Evolutionary conservation across 1,140 invertebrate genomes (phyloP).

Genomic region (Drosophila ogumai): DNA sequence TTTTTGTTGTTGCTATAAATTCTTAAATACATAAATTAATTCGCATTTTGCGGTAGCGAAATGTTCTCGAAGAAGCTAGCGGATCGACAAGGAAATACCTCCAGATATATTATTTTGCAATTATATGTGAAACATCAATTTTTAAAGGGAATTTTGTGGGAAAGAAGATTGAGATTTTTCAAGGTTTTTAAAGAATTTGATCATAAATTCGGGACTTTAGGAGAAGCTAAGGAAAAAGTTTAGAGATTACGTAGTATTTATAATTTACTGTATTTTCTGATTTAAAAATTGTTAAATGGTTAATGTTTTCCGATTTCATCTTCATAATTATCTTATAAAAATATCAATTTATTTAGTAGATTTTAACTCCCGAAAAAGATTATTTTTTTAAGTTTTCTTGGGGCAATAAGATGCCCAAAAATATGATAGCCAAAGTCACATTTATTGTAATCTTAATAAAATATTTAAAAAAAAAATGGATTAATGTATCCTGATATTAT

Average conservation of each 20-base stretch:
- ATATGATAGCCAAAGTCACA: neutral
- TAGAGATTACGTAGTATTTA: neutral
- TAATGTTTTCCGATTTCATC: neutral
- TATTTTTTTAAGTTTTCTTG: neutral
- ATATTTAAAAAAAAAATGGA: too few species aligned
- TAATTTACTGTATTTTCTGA: rapidly evolving
- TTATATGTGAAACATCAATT: neutral
- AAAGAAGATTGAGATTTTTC: neutral
- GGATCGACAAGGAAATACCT: constrained; percentile 41
- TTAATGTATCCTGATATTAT: too few species aligned
- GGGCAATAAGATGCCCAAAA: neutral
- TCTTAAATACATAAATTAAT: constrained; percentile 77
- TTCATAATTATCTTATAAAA: neutral
- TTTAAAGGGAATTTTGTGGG: neutral
- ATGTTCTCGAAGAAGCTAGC: constrained; percentile 11
- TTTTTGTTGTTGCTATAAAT: constrained; percentile 43
- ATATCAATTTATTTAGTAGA: neutral
- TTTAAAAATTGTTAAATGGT: neutral
- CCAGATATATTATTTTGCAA: constrained; percentile 4
- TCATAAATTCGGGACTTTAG: neutral
- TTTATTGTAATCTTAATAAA: too few species aligned
- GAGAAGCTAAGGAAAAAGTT: rapidly evolving
- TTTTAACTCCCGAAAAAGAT: neutral
- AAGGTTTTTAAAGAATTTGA: neutral
- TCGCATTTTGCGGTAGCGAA: constrained; percentile 49